Evolutionary conservation across 2,797 vertebrate genomes (phyloP).

Genomic region (Hydrocynus forskahlii): DNA sequence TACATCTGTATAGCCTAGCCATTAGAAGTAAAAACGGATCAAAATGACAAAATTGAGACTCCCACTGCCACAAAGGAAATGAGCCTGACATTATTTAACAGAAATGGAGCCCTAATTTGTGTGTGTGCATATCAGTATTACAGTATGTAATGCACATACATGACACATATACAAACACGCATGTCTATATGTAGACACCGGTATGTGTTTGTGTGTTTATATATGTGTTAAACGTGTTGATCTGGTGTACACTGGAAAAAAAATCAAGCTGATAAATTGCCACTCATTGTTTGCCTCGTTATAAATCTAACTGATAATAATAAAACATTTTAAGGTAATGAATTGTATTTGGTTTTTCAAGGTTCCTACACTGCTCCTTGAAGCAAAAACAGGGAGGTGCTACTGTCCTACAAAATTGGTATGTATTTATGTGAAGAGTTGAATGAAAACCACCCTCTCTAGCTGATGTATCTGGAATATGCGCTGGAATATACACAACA

Average conservation of each 20-base stretch:
- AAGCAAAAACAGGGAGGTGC: constrained; percentile 4
- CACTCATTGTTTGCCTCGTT: constrained; percentile 69
- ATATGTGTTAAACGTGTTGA: constrained; percentile 69
- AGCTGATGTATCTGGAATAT: too few species aligned
- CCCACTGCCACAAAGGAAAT: too few species aligned
- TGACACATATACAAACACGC: constrained; percentile 68
- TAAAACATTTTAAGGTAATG: constrained; percentile 81
- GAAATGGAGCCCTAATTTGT: neutral
- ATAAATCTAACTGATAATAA: constrained; percentile 78
- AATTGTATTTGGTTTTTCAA: constrained; percentile 42
- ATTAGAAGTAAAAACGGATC: too few species aligned
- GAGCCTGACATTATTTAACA: neutral
- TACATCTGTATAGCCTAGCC: too few species aligned
- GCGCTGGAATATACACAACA: too few species aligned
- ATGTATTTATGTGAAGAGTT: neutral
- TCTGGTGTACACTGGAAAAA: constrained; percentile 84
- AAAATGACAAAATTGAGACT: too few species aligned
- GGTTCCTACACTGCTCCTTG: neutral
- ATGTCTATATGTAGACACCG: constrained; percentile 62
- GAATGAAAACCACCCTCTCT: too few species aligned
- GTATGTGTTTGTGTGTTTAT: constrained; percentile 66
- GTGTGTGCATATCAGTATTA: constrained; percentile 31
- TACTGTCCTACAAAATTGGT: too few species aligned
- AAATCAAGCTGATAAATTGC: constrained; percentile 67
- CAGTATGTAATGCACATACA: constrained; percentile 21